phyloP scores from a whole-genome alignment of 2,113 vertebrate genomes.

The Lophochroa leadbeateri region DNA sequence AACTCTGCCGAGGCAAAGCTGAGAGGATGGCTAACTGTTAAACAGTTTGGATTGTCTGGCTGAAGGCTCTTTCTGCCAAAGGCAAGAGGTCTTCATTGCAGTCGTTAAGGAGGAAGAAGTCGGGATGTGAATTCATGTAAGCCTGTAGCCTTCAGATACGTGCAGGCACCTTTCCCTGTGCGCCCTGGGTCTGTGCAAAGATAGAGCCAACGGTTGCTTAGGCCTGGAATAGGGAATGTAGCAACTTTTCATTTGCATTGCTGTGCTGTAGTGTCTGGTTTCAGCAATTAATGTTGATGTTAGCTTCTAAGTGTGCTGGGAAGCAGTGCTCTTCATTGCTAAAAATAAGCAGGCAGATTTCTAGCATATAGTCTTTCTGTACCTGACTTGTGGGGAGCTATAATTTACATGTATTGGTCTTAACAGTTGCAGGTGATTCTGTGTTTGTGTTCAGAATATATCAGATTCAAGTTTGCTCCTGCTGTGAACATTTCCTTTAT shows the following conservation, averaged over 20 bases:
- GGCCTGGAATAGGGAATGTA: neutral
- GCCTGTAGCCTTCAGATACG: neutral
- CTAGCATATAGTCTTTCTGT: neutral
- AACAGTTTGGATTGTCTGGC: neutral
- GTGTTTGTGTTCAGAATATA: neutral
- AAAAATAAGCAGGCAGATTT: neutral
- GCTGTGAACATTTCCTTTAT: neutral
- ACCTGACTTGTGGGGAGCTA: neutral
- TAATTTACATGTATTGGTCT: neutral
- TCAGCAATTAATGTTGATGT: neutral
- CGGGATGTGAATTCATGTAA: neutral
- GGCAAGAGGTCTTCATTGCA: neutral
- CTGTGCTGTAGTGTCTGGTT: neutral
- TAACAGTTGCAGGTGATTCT: neutral
- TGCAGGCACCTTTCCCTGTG: accelerated
- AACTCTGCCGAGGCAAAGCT: neutral
- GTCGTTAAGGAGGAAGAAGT: neutral
- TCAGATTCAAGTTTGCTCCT: neutral
- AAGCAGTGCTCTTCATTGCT: neutral
- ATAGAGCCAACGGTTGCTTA: neutral
- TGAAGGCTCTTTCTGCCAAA: neutral
- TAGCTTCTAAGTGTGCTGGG: neutral
- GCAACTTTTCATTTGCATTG: neutral
- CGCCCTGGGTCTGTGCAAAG: neutral
- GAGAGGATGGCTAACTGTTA: neutral